A percentile compares a stretch with the other conserved stretches of the same genome.
phyloP scores from a whole-genome alignment of 2,113 vertebrate species.

The Pomatostomus ruficeps region DNA sequence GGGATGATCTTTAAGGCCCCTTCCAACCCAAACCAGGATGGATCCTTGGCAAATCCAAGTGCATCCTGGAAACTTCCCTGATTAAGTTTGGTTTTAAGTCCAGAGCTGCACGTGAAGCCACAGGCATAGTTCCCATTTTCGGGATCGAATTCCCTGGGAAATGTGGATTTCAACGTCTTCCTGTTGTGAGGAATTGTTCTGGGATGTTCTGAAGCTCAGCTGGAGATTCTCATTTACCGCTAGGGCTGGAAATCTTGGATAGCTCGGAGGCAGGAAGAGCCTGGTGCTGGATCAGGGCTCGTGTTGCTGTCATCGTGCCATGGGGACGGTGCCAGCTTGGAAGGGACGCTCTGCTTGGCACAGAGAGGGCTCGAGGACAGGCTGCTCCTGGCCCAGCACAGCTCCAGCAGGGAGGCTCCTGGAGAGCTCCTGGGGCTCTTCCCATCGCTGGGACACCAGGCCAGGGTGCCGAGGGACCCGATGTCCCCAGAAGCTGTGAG shows the following conservation, averaged over 20 bases:
- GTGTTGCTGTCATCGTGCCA: neutral
- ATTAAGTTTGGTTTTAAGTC: neutral
- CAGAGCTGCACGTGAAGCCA: neutral
- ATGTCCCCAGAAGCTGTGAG: neutral
- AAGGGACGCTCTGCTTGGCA: neutral
- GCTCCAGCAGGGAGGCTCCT: neutral
- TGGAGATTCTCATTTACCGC: neutral
- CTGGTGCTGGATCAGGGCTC: neutral
- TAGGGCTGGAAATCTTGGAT: neutral
- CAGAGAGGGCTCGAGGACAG: accelerated
- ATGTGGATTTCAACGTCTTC: neutral
- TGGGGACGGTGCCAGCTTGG: neutral
- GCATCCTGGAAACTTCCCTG: neutral
- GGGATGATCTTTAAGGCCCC: neutral
- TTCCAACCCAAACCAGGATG: neutral
- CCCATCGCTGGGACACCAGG: neutral
- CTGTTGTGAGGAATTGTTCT: neutral
- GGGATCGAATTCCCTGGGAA: neutral
- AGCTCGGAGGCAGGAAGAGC: neutral
- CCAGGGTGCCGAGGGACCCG: neutral
- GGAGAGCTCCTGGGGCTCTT: neutral
- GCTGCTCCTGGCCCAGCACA: neutral
- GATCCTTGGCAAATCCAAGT: neutral
- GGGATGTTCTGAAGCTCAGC: neutral
- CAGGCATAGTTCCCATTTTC: neutral